Base-by-base conservation (phyloP, 2,888 invertebrate species). In the Desoria tigrina region DNA sequence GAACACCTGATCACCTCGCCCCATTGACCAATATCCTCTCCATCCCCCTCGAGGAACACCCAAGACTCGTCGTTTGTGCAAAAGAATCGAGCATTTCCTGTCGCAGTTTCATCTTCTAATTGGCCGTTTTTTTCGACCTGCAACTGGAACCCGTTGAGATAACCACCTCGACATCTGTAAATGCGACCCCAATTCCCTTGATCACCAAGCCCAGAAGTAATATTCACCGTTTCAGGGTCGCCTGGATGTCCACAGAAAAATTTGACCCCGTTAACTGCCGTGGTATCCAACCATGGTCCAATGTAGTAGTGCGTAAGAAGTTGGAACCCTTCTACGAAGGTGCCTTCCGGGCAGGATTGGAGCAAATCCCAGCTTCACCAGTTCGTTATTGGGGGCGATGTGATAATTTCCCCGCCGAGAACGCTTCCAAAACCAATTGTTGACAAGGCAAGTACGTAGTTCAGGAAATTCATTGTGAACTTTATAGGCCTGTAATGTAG, bases 281-380 rank as follows among this genome's bases (percentile, higher is more conserved):
- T 63, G 50, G 63, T 60, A 56, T 66, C 66, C 16, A 64, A 49
- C 0, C 61, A 16, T 2, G 18, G 1, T 1, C 60, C 63, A 1
- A 14, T 2, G 14, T 49, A 59, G 21, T 63, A 59, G 21, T 70
- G 59, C 1, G 62, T 61, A 27, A 50, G 61, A 11, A 70, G 57
- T 21, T 64, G 64, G 21, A 70, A 66, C 1, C 59, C 66, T 53
- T 66, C 59, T 6, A 18, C 66, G n/a, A 24, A 53, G 2, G 54
- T 32, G 18, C 60, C 56, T n/a, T 14, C n/a, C 1, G 62, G 65
- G 32, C 69, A 70, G 4, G 21, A n/a, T 23, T 61, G 28, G n/a
- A 65, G 54, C 0, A 3, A 0, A 28, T 66, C 66, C 69, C 66
- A 66, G 2, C n/a, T 42, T 1, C 69, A 66, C 66, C 66, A 70